Conservation (phyloP, 2,797 vertebrate genomes). For the Ibycter americanus region DNA sequence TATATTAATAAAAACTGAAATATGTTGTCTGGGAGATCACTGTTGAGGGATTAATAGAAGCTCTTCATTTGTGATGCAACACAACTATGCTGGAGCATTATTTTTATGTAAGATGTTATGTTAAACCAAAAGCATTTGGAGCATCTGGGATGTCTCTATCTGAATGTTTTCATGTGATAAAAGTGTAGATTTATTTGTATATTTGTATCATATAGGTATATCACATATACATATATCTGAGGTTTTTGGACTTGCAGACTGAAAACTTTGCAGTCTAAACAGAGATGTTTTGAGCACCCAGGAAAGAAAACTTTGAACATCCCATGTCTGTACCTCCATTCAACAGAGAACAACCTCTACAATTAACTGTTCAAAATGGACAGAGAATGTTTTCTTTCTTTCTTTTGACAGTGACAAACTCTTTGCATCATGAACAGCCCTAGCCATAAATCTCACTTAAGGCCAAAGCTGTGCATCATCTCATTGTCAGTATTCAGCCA, state of each 20-base stretch:
- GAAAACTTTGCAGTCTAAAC: not conserved
- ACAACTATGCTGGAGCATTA: not conserved
- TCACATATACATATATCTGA: not conserved
- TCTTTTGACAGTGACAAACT: conserved; percentile 49
- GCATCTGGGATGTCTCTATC: not conserved
- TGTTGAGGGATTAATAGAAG: not conserved
- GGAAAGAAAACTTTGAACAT: not conserved
- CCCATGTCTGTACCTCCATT: not conserved
- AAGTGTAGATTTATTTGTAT: not conserved
- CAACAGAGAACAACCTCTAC: not conserved
- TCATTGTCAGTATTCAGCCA: not conserved
- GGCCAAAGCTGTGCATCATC: not conserved
- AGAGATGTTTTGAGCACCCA: not conserved
- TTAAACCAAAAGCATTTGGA: not conserved
- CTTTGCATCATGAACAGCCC: conserved; percentile 9
- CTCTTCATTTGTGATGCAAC: not conserved
- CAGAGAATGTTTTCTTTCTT: conserved; percentile 24
- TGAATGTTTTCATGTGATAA: not conserved
- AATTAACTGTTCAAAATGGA: conserved; percentile 43
- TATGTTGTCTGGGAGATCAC: not conserved
- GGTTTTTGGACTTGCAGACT: not conserved
- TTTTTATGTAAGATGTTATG: not conserved
- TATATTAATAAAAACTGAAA: not conserved
- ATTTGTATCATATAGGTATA: not conserved
- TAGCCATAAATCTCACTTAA: conserved; percentile 44